Percentiles rank a stretch among this genome's conserved stretches.
Evolutionary conservation across 2,888 invertebrate genomes (phyloP).

Genomic region (Hylaea fasciaria): DNA sequence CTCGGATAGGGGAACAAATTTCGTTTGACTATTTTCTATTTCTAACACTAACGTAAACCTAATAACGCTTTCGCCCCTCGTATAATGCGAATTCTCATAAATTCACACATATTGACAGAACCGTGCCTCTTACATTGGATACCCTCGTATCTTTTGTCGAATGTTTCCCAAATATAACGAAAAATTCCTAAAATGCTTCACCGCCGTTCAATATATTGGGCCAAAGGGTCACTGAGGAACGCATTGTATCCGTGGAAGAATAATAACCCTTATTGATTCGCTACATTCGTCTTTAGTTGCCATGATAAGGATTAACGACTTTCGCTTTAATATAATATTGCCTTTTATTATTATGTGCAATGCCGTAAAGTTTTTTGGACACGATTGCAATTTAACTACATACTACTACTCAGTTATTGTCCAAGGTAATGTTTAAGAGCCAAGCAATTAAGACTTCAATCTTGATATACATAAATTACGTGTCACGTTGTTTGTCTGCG

Average conservation of each 20-base stretch:
- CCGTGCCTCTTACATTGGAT: constrained; percentile 56
- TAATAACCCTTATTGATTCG: constrained; percentile 28
- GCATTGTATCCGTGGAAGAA: constrained; percentile 25
- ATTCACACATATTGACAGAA: constrained; percentile 68
- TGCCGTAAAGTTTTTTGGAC: neutral
- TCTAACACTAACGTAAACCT: constrained; percentile 28
- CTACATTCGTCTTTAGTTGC: constrained; percentile 13
- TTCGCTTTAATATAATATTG: constrained; percentile 3
- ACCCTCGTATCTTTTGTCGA: constrained; percentile 70
- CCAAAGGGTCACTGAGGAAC: constrained; percentile 47
- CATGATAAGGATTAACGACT: constrained; percentile 8
- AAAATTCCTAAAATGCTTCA: constrained; percentile 62
- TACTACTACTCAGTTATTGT: no score
- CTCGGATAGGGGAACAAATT: constrained; percentile 7
- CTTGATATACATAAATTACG: no score
- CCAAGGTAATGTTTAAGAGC: no score
- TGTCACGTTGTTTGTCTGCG: no score
- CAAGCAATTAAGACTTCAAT: no score
- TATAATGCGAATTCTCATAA: constrained; percentile 62
- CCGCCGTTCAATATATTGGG: constrained; percentile 59
- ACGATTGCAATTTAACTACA: no score
- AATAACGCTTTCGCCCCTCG: constrained; percentile 34
- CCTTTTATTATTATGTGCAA: neutral
- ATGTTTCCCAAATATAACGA: constrained; percentile 63
- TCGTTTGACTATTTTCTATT: constrained; percentile 12